These are phyloP conservation scores for Orchestes rusci DNA, from an alignment of 2,888 invertebrate genomes.

Conservation along the genomic window DNA sequence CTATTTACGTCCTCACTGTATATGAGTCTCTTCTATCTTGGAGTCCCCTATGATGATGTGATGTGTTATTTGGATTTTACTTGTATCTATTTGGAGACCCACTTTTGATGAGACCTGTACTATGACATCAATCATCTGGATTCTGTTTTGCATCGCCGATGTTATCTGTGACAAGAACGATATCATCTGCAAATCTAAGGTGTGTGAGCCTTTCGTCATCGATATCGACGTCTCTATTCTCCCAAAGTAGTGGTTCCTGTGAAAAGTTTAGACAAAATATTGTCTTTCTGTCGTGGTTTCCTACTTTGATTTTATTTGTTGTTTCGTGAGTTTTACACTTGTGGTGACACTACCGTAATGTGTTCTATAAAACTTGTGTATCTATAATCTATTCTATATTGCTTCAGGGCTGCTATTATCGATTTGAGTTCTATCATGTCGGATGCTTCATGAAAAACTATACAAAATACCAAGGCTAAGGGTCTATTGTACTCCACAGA, in stretches of 20 bases:
- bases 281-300: conserved; percentile 4
- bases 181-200: conserved; percentile 3
- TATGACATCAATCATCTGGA: too few relatives aligned
- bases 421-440: too few relatives aligned
- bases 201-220: conserved; percentile 3
- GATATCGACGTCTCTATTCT: conserved; percentile 3
- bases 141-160: conserved; percentile 1
- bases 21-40: too few relatives aligned
- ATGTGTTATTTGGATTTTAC: too few relatives aligned
- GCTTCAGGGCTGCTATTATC: not conserved
- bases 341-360: not conserved
- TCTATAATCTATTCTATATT: not conserved
- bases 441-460: too few relatives aligned
- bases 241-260: conserved; percentile 10
- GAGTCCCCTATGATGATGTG: not conserved
- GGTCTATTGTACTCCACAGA: not conserved
- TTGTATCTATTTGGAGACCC: too few relatives aligned
- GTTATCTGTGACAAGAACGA: conserved; percentile 1
- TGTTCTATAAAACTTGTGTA: too few relatives aligned
- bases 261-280: conserved; percentile 7
- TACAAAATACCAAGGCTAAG: conserved; percentile 1
- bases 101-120: too few relatives aligned
- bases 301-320: conserved; percentile 5
- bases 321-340: conserved; percentile 1
- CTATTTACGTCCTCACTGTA: too few relatives aligned